Evolutionary conservation across 2,797 vertebrate species (phyloP).

Genomic region (Chanos chanos): DNA sequence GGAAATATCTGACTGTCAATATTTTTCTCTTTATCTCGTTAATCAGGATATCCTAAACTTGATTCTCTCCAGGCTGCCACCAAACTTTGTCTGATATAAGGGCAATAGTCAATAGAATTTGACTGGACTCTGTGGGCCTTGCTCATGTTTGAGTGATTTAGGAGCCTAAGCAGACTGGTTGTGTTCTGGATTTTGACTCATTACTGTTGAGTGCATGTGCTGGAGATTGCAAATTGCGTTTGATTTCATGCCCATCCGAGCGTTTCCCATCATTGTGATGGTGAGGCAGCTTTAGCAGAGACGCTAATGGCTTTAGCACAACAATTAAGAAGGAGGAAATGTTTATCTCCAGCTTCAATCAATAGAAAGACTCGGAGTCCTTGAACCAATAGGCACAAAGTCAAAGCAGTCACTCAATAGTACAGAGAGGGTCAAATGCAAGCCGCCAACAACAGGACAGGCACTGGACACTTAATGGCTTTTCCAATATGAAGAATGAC

Average conservation of each 20-base stretch:
- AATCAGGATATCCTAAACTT: too few species aligned
- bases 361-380: constrained; percentile 61
- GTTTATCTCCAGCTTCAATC: constrained; percentile 67
- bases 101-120: too few species aligned
- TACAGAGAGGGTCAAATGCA: constrained; percentile 40
- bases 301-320: constrained; percentile 60
- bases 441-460: constrained; percentile 37
- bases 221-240: constrained; percentile 46
- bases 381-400: constrained; percentile 54
- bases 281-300: constrained; percentile 41
- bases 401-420: constrained; percentile 62
- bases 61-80: too few species aligned
- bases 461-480: constrained; percentile 48
- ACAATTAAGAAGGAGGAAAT: constrained; percentile 63
- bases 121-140: constrained; percentile 10
- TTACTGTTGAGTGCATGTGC: constrained; percentile 33
- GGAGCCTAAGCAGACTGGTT: constrained; percentile 20
- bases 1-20: too few species aligned
- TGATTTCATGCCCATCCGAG: constrained; percentile 53
- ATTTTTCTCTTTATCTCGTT: too few species aligned
- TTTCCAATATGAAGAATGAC: constrained; percentile 45
- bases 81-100: too few species aligned
- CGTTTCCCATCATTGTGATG: constrained; percentile 38
- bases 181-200: constrained; percentile 39
- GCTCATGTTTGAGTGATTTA: constrained; percentile 40